A percentile compares a stretch with the other conserved stretches of the same genome.
phyloP scores from a whole-genome alignment of 2,113 vertebrate genomes.

The Falcunculus frontatus region DNA sequence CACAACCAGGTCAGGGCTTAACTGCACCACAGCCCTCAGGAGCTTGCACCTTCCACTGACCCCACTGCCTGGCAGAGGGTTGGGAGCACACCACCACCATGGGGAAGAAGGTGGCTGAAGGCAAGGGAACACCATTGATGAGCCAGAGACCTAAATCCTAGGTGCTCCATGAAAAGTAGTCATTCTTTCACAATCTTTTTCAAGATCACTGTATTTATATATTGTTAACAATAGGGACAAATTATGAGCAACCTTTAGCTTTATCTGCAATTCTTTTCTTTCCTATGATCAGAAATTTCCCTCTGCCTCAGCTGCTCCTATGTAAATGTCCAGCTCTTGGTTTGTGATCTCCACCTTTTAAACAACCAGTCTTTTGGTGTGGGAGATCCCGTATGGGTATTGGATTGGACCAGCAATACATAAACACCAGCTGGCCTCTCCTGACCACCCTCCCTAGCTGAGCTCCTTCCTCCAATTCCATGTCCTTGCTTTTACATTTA shows the following conservation, averaged over 20 bases:
- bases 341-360: not conserved
- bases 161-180: not conserved
- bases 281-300: not conserved
- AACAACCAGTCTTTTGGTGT: not conserved
- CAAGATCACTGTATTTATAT: not conserved
- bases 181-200: not conserved
- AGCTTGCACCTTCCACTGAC: not conserved
- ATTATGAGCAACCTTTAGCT: not conserved
- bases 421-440: not conserved
- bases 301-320: not conserved
- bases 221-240: not conserved
- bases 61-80: not conserved
- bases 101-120: not conserved
- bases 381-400: not conserved
- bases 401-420: not conserved
- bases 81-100: not conserved
- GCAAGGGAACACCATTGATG: fast-evolving
- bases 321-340: not conserved
- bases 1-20: not conserved
- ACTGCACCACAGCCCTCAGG: not conserved
- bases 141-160: not conserved
- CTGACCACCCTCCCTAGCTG: not conserved
- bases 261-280: not conserved
- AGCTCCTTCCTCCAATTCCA: not conserved
- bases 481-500: not conserved